Base-by-base conservation (phyloP, 2,888 invertebrate genomes). In the Sipha maydis region DNA sequence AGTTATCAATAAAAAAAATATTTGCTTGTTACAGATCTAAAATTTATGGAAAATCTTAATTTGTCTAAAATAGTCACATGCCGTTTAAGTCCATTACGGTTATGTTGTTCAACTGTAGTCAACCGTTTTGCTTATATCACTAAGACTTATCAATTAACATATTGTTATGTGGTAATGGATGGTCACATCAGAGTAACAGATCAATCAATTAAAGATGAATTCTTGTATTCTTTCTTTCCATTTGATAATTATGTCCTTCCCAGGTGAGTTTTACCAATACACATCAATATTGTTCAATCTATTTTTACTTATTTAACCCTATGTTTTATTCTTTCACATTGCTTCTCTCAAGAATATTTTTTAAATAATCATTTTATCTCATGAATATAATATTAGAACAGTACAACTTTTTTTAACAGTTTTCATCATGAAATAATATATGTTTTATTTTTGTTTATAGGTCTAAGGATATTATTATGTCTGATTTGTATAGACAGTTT, bases 141-240 rank as follows among this genome's bases (percentile, higher is more conserved):
- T 0, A 94, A 96, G 83, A 94, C 95, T 17, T 96, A 97, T 92
- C 98, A 98, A 91, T 93, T 99, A 85, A 97, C 96, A 0, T 98
- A 98, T 92, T 98, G 98, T 92, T 96, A 97, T 92, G 94, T 97
- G 0, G 94, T 98, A 79, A 95, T 98, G 71, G 97, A 98, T 92
- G 71, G 82, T 71, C 83, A 67, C 19, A 85, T 89, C 21, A 79
- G 83, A 28, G 28, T 89, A 5, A 75, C 84, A 17, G 69, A 73
- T 1, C 84, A 84, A 69, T 69, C 91, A 25, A 56, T 89, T 82
- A 86, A 88, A 4, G 92, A 92, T n/a, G 92, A 93, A 21, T 94
- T 94, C 83, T 93, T 95, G 1, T 94, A 95, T 89, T 93, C 94
- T 3, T 97, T 96, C 93, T 98, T 97, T 92, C 98, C 98, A 0